Evolutionary conservation across 2,797 vertebrate species (phyloP).

Genomic region (Lacerta viridis): DNA sequence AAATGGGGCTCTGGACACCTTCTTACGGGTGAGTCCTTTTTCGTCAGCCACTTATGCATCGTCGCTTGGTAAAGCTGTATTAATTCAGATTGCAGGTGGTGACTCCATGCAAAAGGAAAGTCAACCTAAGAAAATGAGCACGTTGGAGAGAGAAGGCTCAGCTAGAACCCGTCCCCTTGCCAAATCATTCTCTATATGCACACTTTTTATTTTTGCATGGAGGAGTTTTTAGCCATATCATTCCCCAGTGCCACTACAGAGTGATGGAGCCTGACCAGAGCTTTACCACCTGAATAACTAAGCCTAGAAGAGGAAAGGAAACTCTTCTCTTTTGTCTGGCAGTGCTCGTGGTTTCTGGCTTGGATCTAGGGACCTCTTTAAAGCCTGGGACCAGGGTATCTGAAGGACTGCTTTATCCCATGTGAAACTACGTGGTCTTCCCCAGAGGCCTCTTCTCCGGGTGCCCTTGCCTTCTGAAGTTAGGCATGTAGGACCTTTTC

Average conservation of each 20-base stretch:
- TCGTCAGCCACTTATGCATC: not conserved
- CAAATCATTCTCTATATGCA: not conserved
- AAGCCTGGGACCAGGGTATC: too few relatives aligned
- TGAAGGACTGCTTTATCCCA: not conserved
- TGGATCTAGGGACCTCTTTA: not conserved
- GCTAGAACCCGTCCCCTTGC: not conserved
- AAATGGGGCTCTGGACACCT: conserved; percentile 83
- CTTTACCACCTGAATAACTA: not conserved
- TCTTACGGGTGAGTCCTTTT: conserved; percentile 78
- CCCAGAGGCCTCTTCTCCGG: too few relatives aligned
- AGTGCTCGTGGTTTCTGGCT: not conserved
- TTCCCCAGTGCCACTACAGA: not conserved
- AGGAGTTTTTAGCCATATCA: not conserved
- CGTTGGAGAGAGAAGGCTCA: not conserved
- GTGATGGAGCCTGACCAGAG: too few relatives aligned
- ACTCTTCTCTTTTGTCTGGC: not conserved
- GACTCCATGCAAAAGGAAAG: not conserved
- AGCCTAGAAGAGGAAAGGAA: not conserved
- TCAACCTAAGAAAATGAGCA: not conserved
- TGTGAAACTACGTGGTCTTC: not conserved
- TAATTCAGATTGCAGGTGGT: not conserved
- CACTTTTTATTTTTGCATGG: not conserved
- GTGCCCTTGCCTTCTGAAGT: not conserved
- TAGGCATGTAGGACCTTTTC: not conserved
- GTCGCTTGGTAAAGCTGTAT: not conserved